phyloP scores from a whole-genome alignment of 2,113 vertebrate species.

The Caranx melampygus region DNA sequence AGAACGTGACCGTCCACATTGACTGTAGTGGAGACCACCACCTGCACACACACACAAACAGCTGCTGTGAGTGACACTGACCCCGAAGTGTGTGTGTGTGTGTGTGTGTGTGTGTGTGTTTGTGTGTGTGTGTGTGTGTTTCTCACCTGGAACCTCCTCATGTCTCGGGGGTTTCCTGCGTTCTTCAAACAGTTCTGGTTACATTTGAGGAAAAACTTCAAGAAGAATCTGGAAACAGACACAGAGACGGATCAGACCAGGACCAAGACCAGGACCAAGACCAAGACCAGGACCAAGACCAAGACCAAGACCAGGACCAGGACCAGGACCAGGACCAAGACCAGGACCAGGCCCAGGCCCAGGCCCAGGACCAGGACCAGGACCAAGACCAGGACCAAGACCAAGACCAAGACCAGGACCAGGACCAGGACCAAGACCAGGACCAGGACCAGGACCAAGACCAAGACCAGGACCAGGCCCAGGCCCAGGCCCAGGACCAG shows the following conservation, averaged over 20 bases:
- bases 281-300: too few species aligned
- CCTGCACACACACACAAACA: constrained; percentile 75
- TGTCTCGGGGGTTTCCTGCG: constrained; percentile 93
- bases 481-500: background rate
- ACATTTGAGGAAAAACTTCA: constrained; percentile 96
- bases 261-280: too few species aligned
- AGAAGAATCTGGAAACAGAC: constrained; percentile 85
- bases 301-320: background rate
- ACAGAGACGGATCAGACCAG: background rate
- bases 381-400: background rate
- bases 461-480: background rate
- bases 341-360: too few species aligned
- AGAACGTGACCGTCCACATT: constrained; percentile 95
- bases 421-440: background rate
- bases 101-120: background rate
- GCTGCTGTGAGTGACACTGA: too few species aligned
- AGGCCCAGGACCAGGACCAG: background rate
- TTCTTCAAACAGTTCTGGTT: constrained; percentile 98
- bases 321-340: background rate
- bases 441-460: background rate
- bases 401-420: too few species aligned
- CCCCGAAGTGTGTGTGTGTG: background rate
- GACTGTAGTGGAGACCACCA: constrained; percentile 94
- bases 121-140: background rate
- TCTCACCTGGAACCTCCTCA: constrained; percentile 94